Evolutionary conservation across 2,888 invertebrate species (phyloP).

Genomic region (Endotricha flammealis): DNA sequence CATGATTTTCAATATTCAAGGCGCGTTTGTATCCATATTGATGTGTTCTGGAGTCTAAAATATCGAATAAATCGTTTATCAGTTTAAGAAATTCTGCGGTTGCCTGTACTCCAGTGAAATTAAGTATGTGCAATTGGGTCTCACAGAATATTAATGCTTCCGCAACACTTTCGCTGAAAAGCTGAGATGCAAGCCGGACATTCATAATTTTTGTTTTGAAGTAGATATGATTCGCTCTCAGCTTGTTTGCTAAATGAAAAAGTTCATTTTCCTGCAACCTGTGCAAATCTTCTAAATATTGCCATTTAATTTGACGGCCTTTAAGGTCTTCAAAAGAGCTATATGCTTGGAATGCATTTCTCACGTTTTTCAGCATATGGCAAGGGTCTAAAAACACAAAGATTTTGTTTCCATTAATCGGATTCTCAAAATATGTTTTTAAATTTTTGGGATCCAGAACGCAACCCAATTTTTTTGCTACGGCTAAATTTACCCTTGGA

Average conservation of each 20-base stretch:
- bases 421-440: conserved; percentile 17
- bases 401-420: conserved; percentile 13
- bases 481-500: conserved; percentile 16
- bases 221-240: conserved; percentile 14
- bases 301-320: conserved; percentile 10
- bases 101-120: conserved; percentile 1
- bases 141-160: conserved; percentile 13
- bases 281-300: conserved; percentile 9
- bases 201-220: conserved; percentile 20
- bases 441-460: conserved; percentile 14
- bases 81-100: conserved; percentile 10
- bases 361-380: conserved; percentile 20
- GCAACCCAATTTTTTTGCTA: conserved; percentile 19
- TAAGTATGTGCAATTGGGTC: conserved; percentile 2
- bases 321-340: conserved; percentile 1
- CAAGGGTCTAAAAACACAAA: conserved; percentile 18
- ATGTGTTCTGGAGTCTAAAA: conserved; percentile 9
- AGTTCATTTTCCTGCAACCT: conserved; percentile 15
- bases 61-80: conserved; percentile 12
- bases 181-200: conserved; percentile 20
- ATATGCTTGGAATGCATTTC: conserved; percentile 17
- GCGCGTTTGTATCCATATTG: conserved; percentile 10
- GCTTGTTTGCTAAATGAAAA: conserved; percentile 8
- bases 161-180: conserved; percentile 19
- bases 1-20: conserved; percentile 1